Base-by-base conservation (phyloP, 2,797 vertebrate species). In the Eulemur coronatus region DNA sequence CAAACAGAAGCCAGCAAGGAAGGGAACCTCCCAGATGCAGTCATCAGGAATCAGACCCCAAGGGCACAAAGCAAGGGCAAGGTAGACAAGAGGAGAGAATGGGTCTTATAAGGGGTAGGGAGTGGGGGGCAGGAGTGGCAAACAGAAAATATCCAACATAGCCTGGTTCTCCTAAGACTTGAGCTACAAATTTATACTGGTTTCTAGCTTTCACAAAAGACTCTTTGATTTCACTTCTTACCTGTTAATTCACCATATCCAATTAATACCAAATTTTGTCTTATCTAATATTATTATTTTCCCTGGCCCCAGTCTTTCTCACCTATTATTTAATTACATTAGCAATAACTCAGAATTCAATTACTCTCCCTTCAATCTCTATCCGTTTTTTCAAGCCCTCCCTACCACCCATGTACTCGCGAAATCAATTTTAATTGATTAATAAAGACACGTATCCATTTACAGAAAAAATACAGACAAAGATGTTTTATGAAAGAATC, bases 351-450 rank as follows among this genome's bases (percentile, higher is more conserved):
- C 48, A 91, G 55, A 95, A 93, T 82, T 65, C 65, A 89, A 88
- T 70, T 84, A 5, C 3, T 43, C 4, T 92, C 17, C 10, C 15
- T 91, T 65, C 41, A 92, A 33, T 75, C 18, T 73, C 22, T 95
- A 59, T 57, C 18, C 11, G 1, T 75, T 63, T 90, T 63, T 59
- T n/a, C 8, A 87, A 55, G 38, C 9, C 20, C 4, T 70, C 67
- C 33, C 26, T 70, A 76, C 50, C 13, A 84, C 18, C 12, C 22
- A 38, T 81, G 52, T 90, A 85, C 52, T n/a, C 12, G 0, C 8
- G 70, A 90, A 72, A 33, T 94, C 43, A 78, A 61, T 72, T 82
- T 69, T 89, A 94, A 52, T 90, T 10, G 88, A 67, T 76, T 95
- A 93, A 65, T 75, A 82, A 85, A 48, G 14, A 92, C 35, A 92